These are phyloP conservation scores for Dendroctonus valens DNA, from an alignment of 1,140 invertebrate genomes.

Conservation along the genomic window DNA sequence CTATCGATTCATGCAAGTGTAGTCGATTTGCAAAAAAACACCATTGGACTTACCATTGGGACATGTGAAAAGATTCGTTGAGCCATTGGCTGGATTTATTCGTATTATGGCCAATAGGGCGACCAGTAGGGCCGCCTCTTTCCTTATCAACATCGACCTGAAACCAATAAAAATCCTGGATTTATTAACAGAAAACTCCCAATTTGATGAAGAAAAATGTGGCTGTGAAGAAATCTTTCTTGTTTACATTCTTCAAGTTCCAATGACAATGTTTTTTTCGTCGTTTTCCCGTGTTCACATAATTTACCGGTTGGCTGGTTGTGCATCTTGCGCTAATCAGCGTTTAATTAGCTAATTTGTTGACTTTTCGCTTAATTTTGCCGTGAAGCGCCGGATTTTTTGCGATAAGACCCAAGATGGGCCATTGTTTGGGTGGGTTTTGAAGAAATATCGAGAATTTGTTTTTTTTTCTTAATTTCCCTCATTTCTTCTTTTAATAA, in stretches of 20 bases:
- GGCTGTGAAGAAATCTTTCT: too few relatives aligned
- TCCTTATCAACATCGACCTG: conserved; percentile 43
- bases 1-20: not conserved
- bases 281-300: not conserved
- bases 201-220: too few relatives aligned
- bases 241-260: too few relatives aligned
- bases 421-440: too few relatives aligned
- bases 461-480: too few relatives aligned
- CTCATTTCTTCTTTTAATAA: too few relatives aligned
- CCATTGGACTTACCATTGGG: conserved; percentile 40
- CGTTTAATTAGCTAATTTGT: not conserved
- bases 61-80: conserved; percentile 40
- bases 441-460: too few relatives aligned
- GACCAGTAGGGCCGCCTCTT: conserved; percentile 42
- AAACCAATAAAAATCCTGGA: conserved; percentile 14
- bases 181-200: too few relatives aligned
- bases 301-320: not conserved
- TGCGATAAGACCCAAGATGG: too few relatives aligned
- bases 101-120: conserved; percentile 31
- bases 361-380: not conserved
- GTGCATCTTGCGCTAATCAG: conserved; percentile 1
- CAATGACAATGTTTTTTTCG: too few relatives aligned
- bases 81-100: conserved; percentile 12
- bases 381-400: too few relatives aligned
- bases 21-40: not conserved